These are phyloP conservation scores for Myrmophylax atrothorax DNA, from an alignment of 2,113 vertebrate genomes.

Conservation along the genomic window DNA sequence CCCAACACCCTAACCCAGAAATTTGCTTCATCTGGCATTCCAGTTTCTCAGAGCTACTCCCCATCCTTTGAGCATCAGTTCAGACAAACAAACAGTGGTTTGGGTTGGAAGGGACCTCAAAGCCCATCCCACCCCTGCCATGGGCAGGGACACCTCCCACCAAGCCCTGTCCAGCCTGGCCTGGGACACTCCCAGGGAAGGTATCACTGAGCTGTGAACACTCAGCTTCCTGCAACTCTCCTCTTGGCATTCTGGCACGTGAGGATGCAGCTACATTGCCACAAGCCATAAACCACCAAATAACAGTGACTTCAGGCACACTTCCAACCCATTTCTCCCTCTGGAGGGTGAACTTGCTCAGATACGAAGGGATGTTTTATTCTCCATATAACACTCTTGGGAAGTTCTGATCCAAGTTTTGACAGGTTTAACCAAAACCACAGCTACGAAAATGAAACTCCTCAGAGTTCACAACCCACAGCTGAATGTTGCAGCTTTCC, in stretches of 20 bases:
- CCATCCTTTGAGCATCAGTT: neutral
- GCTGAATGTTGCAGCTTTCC: neutral
- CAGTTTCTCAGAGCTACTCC: neutral
- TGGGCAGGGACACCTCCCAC: neutral
- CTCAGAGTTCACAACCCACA: neutral
- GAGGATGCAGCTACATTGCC: neutral
- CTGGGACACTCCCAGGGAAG: neutral
- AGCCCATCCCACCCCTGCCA: neutral
- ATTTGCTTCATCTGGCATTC: neutral
- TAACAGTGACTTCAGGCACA: fast-evolving
- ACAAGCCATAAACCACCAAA: neutral
- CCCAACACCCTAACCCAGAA: neutral
- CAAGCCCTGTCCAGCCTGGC: neutral
- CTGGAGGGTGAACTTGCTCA: neutral
- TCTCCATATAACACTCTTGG: neutral
- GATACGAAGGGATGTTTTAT: neutral
- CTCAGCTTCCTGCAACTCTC: neutral
- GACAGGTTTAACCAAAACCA: slow-evolving; percentile 47
- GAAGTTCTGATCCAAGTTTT: slow-evolving; percentile 21
- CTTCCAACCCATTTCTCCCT: neutral
- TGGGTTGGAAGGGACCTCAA: neutral
- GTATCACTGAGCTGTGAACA: fast-evolving
- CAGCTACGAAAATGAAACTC: slow-evolving; percentile 25
- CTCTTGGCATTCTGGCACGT: fast-evolving
- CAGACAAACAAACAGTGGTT: neutral